Conservation (phyloP, 2,888 invertebrate genomes). For the Hyposoter dolosus region DNA sequence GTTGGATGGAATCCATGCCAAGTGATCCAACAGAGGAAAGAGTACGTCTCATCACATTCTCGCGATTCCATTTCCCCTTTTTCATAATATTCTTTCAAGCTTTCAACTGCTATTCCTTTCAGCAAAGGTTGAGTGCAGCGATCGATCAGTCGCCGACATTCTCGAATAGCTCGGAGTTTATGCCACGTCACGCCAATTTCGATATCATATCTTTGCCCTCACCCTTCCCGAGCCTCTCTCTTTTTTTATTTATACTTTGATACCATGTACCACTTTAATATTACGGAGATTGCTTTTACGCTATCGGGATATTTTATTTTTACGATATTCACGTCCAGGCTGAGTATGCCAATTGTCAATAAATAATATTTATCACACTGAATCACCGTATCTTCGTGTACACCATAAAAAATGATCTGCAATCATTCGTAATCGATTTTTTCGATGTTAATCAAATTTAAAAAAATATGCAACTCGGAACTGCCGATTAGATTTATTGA, state of each 20-base stretch:
- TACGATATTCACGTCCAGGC: background rate
- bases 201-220: conserved; percentile 41
- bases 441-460: no score
- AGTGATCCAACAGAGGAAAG: conserved; percentile 8
- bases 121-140: conserved; percentile 48
- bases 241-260: conserved; percentile 14
- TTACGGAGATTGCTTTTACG: conserved; percentile 20
- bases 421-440: no score
- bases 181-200: conserved; percentile 62
- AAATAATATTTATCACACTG: conserved; percentile 22
- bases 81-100: background rate
- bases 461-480: no score
- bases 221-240: background rate
- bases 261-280: conserved; percentile 13
- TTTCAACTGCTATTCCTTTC: conserved; percentile 17
- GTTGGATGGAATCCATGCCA: background rate
- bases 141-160: conserved; percentile 57
- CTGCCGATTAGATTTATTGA: no score
- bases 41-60: conserved; percentile 34
- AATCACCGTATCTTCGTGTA: background rate
- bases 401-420: no score
- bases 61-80: conserved; percentile 1
- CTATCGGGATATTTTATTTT: conserved; percentile 13
- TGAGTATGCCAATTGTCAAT: conserved; percentile 17
- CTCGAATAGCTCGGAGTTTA: conserved; percentile 33